Evolutionary conservation across 2,888 invertebrate genomes (phyloP).

Genomic region (Nasonia oneida): DNA sequence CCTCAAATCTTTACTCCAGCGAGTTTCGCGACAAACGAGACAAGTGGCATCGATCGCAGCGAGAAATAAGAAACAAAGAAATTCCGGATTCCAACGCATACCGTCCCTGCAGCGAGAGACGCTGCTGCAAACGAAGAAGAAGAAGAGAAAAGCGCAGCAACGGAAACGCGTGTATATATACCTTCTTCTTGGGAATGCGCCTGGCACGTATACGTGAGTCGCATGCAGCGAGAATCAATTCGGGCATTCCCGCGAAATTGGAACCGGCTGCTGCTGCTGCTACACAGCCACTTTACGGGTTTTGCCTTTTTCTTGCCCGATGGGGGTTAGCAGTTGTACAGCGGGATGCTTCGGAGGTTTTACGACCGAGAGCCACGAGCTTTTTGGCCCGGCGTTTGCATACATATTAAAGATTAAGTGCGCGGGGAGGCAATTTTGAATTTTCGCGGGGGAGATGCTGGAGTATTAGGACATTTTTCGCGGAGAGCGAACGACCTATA

Average conservation of each 20-base stretch:
- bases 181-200: conserved; percentile 4
- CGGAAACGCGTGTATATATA: background rate
- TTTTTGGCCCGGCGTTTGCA: conserved; percentile 6
- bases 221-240: conserved; percentile 33
- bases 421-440: background rate
- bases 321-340: conserved; percentile 16
- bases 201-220: conserved; percentile 1
- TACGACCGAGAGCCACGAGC: background rate
- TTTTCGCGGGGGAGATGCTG: background rate
- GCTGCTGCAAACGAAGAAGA: background rate
- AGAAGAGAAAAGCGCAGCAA: background rate
- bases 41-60: background rate
- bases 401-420: conserved; percentile 8
- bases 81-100: background rate
- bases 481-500: background rate
- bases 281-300: conserved; percentile 15
- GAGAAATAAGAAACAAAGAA: background rate
- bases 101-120: background rate
- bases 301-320: background rate
- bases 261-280: conserved; percentile 12
- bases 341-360: background rate
- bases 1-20: background rate
- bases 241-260: conserved; percentile 36
- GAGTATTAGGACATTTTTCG: background rate
- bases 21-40: background rate